Percentiles rank a stretch among this genome's conserved stretches.
These are phyloP conservation scores for Graphium colonna DNA, from an alignment of 2,888 invertebrate genomes.

Conservation along the genomic window DNA sequence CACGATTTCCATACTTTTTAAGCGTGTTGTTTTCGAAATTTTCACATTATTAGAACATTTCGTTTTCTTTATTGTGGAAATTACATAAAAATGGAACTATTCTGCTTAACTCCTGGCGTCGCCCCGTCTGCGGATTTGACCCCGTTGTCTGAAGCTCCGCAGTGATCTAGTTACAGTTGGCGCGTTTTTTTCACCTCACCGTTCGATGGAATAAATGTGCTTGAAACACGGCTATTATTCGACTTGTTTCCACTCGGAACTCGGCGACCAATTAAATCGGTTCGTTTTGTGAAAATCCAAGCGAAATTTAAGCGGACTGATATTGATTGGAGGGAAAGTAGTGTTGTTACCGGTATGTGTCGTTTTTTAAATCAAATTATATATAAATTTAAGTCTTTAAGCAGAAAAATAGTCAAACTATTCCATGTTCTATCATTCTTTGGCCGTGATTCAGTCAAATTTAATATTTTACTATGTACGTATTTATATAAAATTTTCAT, in stretches of 20 bases:
- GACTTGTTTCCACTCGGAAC: neutral
- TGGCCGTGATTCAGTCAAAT: too few relatives aligned
- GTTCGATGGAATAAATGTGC: neutral
- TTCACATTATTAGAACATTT: neutral
- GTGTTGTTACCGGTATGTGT: too few relatives aligned
- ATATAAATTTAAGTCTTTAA: too few relatives aligned
- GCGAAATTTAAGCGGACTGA: too few relatives aligned
- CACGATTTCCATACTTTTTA: too few relatives aligned
- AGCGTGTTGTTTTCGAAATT: too few relatives aligned
- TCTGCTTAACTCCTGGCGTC: slow-evolving; percentile 38
- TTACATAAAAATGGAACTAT: slow-evolving; percentile 20
- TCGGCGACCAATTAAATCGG: neutral
- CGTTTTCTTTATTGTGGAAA: slow-evolving; percentile 24
- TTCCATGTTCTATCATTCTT: too few relatives aligned
- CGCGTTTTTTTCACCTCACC: slow-evolving; percentile 4
- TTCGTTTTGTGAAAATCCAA: neutral
- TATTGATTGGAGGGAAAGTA: too few relatives aligned
- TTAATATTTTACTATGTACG: too few relatives aligned
- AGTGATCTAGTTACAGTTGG: slow-evolving; percentile 20
- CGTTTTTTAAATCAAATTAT: too few relatives aligned
- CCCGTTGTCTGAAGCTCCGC: slow-evolving; percentile 47
- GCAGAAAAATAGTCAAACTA: too few relatives aligned
- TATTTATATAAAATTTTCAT: too few relatives aligned
- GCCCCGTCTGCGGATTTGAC: slow-evolving; percentile 54
- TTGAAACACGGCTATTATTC: neutral